Conservation (phyloP, 2,113 vertebrate genomes). For the Strix aluco region DNA sequence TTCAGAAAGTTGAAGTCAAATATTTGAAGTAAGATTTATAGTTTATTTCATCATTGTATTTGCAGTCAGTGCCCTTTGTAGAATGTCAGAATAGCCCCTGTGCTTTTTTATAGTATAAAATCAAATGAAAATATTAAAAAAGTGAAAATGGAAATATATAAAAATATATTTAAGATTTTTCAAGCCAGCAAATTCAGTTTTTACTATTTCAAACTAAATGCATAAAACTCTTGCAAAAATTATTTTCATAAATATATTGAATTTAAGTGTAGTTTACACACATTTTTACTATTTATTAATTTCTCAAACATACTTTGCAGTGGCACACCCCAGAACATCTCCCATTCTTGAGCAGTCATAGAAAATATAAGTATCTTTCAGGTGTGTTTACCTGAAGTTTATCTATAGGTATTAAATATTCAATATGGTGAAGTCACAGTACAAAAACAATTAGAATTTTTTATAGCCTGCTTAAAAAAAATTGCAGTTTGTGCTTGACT, state of each 20-base stretch:
- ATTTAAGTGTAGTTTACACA: background rate
- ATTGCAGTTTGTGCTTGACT: background rate
- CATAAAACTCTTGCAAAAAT: background rate
- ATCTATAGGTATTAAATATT: background rate
- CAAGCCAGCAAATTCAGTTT: background rate
- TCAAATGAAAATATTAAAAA: background rate
- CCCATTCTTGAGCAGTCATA: background rate
- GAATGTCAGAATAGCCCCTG: background rate
- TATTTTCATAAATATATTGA: background rate
- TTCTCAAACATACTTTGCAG: background rate
- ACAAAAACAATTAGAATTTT: constrained; percentile 7
- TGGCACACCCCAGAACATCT: background rate
- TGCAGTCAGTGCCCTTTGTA: background rate
- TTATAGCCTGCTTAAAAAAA: background rate
- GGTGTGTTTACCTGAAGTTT: background rate
- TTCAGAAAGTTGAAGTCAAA: background rate
- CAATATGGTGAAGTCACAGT: background rate
- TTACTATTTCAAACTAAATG: background rate
- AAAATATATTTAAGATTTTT: background rate
- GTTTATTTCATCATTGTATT: background rate
- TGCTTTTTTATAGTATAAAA: background rate
- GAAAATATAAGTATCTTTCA: background rate
- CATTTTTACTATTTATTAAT: background rate
- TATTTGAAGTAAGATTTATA: background rate
- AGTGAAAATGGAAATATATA: background rate